Percentiles rank a stretch among this genome's conserved stretches.
These are phyloP conservation scores for Chlorops oryzae DNA, from an alignment of 1,140 invertebrate species.

Conservation along the genomic window DNA sequence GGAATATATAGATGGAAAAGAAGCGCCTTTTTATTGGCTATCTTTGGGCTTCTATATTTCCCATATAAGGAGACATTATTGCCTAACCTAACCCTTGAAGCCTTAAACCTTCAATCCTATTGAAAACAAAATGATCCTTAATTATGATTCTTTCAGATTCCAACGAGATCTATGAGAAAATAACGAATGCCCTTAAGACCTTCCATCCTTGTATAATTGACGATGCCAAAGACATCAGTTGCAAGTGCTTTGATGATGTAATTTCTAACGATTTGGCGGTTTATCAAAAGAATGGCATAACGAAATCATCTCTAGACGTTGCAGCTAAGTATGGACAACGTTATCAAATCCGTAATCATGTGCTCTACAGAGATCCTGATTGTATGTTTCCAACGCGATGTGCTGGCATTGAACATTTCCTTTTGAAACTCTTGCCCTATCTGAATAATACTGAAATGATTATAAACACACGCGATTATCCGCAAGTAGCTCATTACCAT, in stretches of 20 bases:
- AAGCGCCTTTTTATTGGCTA: too few species aligned
- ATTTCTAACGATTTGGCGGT: conserved; percentile 63
- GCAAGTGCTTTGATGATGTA: conserved; percentile 58
- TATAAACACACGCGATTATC: conserved; percentile 89
- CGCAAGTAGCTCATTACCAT: conserved; percentile 57
- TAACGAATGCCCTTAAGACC: too few species aligned
- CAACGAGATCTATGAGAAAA: too few species aligned
- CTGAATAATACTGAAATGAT: conserved; percentile 81
- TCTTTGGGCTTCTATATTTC: too few species aligned
- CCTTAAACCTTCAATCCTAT: too few species aligned
- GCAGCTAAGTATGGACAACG: conserved; percentile 56
- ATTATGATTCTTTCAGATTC: too few species aligned
- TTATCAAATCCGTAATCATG: conserved; percentile 70
- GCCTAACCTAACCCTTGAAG: too few species aligned
- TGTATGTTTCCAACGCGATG: conserved; percentile 92
- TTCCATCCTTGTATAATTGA: too few species aligned
- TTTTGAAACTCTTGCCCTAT: conserved; percentile 62
- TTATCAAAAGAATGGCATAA: conserved; percentile 62
- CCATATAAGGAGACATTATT: too few species aligned
- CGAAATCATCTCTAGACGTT: conserved; percentile 58
- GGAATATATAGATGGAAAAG: too few species aligned
- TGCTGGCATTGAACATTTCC: conserved; percentile 86
- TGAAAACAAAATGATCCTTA: too few species aligned
- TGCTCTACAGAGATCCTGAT: conserved; percentile 71
- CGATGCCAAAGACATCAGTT: conserved; percentile 45